phyloP scores from a whole-genome alignment of 2,888 invertebrate genomes.

The Griposia aprilina region DNA sequence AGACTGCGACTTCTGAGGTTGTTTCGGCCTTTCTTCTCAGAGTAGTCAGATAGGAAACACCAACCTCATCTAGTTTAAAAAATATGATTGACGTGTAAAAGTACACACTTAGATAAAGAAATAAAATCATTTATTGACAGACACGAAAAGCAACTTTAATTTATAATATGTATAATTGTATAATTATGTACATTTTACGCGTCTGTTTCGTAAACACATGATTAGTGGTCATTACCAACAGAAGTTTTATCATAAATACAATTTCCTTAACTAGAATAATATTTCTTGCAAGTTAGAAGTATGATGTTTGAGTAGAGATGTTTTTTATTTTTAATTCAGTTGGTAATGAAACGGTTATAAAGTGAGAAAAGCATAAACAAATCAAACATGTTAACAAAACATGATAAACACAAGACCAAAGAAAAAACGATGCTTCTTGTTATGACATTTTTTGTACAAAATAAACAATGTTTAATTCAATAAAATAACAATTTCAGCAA shows the following conservation, averaged over 20 bases:
- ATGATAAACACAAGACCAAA: conserved; percentile 83
- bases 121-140: neutral
- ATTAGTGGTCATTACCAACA: neutral
- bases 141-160: neutral
- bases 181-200: neutral
- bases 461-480: neutral
- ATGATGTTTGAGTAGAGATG: neutral
- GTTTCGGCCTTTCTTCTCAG: too few species aligned
- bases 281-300: neutral
- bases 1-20: too few species aligned
- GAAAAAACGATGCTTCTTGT: conserved; percentile 78
- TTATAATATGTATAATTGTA: neutral
- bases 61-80: too few species aligned
- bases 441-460: neutral
- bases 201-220: neutral
- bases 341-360: too few species aligned
- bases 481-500: neutral
- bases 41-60: too few species aligned
- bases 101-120: too few species aligned
- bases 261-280: neutral
- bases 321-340: too few species aligned
- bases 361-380: neutral
- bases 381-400: neutral
- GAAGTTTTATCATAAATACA: neutral
- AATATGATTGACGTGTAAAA: too few species aligned